Base-by-base conservation (phyloP, 2,888 invertebrate species). In the Argyra leucocephala region DNA sequence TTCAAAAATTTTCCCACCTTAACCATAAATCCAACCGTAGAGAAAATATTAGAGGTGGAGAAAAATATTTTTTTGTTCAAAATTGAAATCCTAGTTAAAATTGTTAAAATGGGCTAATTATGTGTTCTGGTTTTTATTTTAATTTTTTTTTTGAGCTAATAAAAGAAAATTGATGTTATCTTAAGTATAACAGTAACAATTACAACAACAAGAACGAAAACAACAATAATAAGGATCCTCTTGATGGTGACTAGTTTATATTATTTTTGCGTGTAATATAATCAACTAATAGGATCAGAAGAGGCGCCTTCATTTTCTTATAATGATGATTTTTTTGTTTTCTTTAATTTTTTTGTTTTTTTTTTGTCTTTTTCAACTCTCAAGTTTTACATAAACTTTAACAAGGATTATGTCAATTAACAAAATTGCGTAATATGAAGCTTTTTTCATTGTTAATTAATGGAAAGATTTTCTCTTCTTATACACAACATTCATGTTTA, bases 361-460 rank as follows among this genome's bases (percentile, higher is more conserved):
- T 31, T 31, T 37, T 10, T 37, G 12, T 15, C 12, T 15, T 37
- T 12, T 37, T 37, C 12, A 37, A 37, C 37, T 37, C 37, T 37
- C 37, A 37, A 37, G 15, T 37, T 37, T 37, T 37, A 37, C 37
- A 37, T 37, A 37, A 37, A 37, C 10, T 37, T 37, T 37, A 37
- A 37, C 37, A 37, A 37, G 37, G 37, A 37, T 37, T 37, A 37
- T 37, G 37, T 37, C 37, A 37, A 37, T 37, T 37, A 37, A 37
- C 37, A 12, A 12, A 37, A 37, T 37, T 37, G 37, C 37, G 37
- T 37, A 37, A 37, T 37, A 37, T 9, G 37, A 37, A 37, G 12
- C 37, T 37, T 37, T 37, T 37, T 37, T 37, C 3, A 3, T 10
- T 37, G 15, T 37, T 37, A 37, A 37, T 37, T 37, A 37, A 37